Evolutionary conservation across 2,113 vertebrate genomes (phyloP).

Genomic region (Lasiurus cinereus): DNA sequence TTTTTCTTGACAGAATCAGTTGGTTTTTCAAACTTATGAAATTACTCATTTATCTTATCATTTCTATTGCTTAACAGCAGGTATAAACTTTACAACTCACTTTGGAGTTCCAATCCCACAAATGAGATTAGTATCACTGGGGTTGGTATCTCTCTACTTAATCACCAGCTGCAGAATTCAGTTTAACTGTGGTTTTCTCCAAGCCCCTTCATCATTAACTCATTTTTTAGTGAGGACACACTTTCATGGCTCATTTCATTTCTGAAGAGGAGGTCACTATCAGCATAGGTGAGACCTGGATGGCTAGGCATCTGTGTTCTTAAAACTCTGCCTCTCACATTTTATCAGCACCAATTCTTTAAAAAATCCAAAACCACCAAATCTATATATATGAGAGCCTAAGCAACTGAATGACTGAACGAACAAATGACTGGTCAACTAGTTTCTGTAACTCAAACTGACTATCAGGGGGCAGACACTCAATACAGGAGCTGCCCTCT

Average conservation of each 20-base stretch:
- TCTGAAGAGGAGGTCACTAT: background rate
- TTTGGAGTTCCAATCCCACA: slow-evolving; percentile 48
- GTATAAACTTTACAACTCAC: slow-evolving; percentile 65
- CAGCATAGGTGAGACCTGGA: background rate
- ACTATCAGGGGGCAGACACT: too few species aligned
- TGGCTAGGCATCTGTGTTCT: background rate
- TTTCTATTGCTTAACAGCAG: slow-evolving; percentile 46
- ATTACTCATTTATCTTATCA: slow-evolving; percentile 66
- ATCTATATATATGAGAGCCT: background rate
- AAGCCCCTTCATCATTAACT: background rate
- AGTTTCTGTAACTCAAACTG: too few species aligned
- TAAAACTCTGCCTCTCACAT: background rate
- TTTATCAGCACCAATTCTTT: background rate
- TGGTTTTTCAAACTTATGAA: slow-evolving; percentile 73
- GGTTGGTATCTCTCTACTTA: slow-evolving; percentile 62
- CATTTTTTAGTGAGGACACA: slow-evolving; percentile 39
- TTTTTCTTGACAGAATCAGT: slow-evolving; percentile 72
- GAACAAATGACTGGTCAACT: too few species aligned
- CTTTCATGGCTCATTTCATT: slow-evolving; percentile 1
- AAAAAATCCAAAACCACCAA: background rate
- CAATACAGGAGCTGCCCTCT: too few species aligned
- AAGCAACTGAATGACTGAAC: too few species aligned
- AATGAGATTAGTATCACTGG: background rate
- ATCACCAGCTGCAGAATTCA: slow-evolving; percentile 55
- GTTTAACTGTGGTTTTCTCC: slow-evolving; percentile 4